Evolutionary conservation across 2,797 vertebrate species (phyloP), one percentile per base, ranked within the genome.

Genomic region (Amblyopsis hoosieri): DNA sequence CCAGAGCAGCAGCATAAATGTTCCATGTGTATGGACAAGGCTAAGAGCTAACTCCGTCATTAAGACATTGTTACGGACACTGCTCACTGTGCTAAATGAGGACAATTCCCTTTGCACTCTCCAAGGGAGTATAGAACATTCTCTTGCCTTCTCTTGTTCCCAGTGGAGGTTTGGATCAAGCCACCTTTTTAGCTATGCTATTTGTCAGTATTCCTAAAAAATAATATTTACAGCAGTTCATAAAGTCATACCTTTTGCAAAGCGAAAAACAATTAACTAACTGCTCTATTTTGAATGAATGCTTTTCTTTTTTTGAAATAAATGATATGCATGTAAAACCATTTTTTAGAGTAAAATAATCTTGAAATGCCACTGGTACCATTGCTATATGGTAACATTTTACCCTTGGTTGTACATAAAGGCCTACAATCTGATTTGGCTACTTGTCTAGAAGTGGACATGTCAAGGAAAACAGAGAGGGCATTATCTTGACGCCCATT

Each of bases 1-100:
- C 91, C 90, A 92, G 89, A 89, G 71, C 57, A 80, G 84, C 85
- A 86, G 78, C 64, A 70, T 69, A 80, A 81, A 84, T 63, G 80
- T 71, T 31, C 68, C 72, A 68, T 75, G 72, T 72, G 76, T 67
- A 60, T 57, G 71, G 67, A 53, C 23, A 66, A 67, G 74, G 71
- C 62, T 29, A 76, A 71, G 76, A 71, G 75, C 84, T 68, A 59
- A 56, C 61, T 47, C 51, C 57, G 31, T 52, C 58, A 45, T 4
- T 17, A 29, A 62, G 14, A 4, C 62, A 57, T 55, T 49, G 53
- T n/a, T 46, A 52, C 53, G 19, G 53, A 19, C 54, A 33, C 54
- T 52, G 69, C 58, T 66, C 49, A 54, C 23, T 17, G 33, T 11
- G 48, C 37, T 31, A 11, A 33, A 2, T 3, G 15, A 23, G 48